phyloP scores from a whole-genome alignment of 2,113 vertebrate species.

The Pseudopipra pipra region DNA sequence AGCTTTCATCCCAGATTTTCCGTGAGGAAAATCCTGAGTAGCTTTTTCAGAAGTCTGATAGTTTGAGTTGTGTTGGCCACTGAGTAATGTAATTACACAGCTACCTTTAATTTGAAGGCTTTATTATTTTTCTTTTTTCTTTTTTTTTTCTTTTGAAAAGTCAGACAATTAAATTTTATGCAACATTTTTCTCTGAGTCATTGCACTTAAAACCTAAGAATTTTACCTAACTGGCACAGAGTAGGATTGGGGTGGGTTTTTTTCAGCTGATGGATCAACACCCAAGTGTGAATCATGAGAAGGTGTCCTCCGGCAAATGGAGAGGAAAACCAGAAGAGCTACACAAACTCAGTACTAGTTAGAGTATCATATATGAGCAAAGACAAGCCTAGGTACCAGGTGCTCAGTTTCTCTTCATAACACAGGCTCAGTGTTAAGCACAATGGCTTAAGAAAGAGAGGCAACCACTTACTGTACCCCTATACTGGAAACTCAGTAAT shows the following conservation, averaged over 20 bases:
- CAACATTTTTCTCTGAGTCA: not conserved
- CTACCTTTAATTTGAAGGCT: not conserved
- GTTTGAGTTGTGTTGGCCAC: not conserved
- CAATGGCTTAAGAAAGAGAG: not conserved
- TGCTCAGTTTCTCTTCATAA: not conserved
- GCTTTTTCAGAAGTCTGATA: not conserved
- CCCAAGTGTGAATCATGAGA: not conserved
- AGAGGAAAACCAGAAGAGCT: not conserved
- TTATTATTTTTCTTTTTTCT: not conserved
- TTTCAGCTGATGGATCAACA: not conserved
- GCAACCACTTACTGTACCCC: not conserved
- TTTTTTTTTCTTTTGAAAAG: not conserved
- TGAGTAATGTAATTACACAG: not conserved
- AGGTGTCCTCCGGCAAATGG: not conserved
- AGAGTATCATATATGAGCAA: not conserved
- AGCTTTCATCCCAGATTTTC: not conserved
- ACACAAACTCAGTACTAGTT: not conserved
- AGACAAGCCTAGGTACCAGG: accelerated
- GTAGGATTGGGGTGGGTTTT: not conserved
- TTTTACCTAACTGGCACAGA: not conserved
- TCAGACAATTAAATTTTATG: not conserved
- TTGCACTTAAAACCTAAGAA: not conserved
- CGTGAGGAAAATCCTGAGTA: not conserved
- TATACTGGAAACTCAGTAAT: not conserved
- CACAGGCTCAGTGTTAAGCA: not conserved